phyloP scores from a whole-genome alignment of 2,113 vertebrate species.

The Pyrgilauda ruficollis region DNA sequence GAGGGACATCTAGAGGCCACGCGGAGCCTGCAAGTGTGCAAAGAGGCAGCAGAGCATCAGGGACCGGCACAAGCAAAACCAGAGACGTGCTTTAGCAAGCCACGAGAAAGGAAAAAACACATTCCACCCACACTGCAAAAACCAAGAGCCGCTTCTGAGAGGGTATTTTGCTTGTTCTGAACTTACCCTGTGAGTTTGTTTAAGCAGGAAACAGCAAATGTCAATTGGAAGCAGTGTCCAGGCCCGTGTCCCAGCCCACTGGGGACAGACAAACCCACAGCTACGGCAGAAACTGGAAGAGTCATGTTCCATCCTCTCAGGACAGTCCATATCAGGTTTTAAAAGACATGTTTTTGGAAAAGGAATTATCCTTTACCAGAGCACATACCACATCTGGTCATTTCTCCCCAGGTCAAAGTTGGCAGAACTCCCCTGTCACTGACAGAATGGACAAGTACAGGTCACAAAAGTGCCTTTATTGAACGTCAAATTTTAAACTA shows the following conservation, averaged over 20 bases:
- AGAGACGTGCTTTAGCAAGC: not conserved
- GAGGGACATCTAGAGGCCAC: conserved; percentile 67
- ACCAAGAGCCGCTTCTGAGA: not conserved
- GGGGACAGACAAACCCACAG: not conserved
- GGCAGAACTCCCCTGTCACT: not conserved
- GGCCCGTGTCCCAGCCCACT: not conserved
- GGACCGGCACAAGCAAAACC: not conserved
- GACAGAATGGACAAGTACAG: accelerated
- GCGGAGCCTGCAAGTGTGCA: conserved; percentile 69
- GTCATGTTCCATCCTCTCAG: accelerated
- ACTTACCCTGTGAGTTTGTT: not conserved
- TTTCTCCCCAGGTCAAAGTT: not conserved
- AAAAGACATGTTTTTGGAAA: not conserved
- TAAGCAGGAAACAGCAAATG: not conserved
- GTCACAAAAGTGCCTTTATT: not conserved
- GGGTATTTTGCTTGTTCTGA: not conserved
- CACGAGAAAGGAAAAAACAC: accelerated
- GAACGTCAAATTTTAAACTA: not conserved
- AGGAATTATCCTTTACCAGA: not conserved
- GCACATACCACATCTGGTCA: accelerated
- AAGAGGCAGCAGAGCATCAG: conserved; percentile 28
- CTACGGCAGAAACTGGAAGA: accelerated
- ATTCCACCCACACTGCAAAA: not conserved
- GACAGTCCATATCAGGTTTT: not conserved
- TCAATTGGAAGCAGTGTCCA: not conserved